Conservation (phyloP, 2,797 vertebrate genomes). For the Lithobates pipiens region DNA sequence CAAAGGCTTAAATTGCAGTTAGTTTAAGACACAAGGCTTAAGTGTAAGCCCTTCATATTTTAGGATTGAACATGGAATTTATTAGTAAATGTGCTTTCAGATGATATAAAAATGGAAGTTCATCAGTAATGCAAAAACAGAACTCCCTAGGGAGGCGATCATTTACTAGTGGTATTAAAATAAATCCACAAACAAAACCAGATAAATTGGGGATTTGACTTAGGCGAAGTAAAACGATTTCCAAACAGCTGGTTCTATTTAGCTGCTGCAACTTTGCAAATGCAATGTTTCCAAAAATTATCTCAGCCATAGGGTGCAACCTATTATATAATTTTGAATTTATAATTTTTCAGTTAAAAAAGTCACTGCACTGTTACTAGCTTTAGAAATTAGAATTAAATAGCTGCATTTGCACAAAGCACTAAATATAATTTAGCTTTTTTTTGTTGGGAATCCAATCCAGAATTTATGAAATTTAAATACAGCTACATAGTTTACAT, state of each 20-base stretch:
- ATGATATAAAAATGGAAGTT: not conserved
- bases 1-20: slow-evolving; percentile 75
- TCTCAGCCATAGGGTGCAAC: not conserved
- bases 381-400: not conserved
- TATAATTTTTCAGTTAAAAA: not conserved
- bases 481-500: not conserved
- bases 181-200: not conserved
- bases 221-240: not conserved
- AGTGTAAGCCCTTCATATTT: not conserved
- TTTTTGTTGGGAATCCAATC: not conserved
- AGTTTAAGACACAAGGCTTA: slow-evolving; percentile 22
- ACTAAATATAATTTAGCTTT: not conserved
- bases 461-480: not conserved
- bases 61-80: not conserved
- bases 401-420: not conserved
- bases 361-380: not conserved
- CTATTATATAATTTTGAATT: not conserved
- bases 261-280: not conserved
- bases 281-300: not conserved
- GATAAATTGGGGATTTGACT: not conserved
- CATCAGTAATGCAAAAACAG: not conserved
- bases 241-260: not conserved
- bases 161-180: slow-evolving; percentile 4
- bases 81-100: not conserved
- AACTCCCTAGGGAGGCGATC: not conserved